phyloP scores from a whole-genome alignment of 1,140 invertebrate genomes.

The Brachionus rubens region DNA sequence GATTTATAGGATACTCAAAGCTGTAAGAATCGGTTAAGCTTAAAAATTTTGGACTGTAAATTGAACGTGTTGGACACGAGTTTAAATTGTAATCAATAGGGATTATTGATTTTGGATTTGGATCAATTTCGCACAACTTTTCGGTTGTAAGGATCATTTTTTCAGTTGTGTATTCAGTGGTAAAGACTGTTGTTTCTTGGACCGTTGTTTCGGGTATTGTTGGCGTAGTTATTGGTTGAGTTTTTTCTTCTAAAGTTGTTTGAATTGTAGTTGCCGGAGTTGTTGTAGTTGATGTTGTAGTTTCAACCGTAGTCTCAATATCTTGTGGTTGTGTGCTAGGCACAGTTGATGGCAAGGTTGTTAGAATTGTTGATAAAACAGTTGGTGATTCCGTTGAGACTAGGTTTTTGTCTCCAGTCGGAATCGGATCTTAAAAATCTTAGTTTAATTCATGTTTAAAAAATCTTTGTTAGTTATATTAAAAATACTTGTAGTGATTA shows the following conservation, averaged over 20 bases:
- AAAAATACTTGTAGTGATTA: not conserved
- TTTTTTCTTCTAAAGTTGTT: not conserved
- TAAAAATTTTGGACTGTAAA: conserved; percentile 38
- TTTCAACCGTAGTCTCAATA: not conserved
- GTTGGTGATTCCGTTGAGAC: not conserved
- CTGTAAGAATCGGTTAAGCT: not conserved
- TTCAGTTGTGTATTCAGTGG: not conserved
- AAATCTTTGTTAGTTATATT: not conserved
- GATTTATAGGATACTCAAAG: conserved; percentile 39
- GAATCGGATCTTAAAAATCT: too few species aligned
- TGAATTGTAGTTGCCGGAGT: not conserved
- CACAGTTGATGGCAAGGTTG: too few species aligned
- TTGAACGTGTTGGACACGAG: not conserved
- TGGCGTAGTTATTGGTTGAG: not conserved
- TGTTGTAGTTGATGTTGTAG: not conserved
- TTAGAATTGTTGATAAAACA: not conserved
- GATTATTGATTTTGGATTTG: conserved; percentile 1
- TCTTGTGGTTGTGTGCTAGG: too few species aligned
- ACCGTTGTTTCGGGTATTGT: not conserved
- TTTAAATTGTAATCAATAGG: not conserved
- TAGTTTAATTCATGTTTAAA: too few species aligned
- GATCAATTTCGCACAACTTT: not conserved
- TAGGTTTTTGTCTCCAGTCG: too few species aligned
- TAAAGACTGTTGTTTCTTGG: not conserved
- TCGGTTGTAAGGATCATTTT: not conserved